phyloP scores from a whole-genome alignment of 2,113 vertebrate species.

The Oncorhynchus masou region DNA sequence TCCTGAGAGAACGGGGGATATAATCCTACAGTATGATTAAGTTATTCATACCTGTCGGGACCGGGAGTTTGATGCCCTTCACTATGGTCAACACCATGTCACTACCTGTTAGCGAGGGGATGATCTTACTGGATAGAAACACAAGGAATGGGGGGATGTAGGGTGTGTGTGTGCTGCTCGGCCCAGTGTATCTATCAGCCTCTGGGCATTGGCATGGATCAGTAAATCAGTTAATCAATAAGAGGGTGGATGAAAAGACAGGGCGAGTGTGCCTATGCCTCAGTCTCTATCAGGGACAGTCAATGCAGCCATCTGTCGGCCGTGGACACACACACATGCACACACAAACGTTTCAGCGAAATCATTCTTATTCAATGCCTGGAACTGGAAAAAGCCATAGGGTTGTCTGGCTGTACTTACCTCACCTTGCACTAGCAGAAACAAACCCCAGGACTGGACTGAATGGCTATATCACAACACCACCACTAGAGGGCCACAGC shows the following conservation, averaged over 20 bases:
- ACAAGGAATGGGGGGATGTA: background rate
- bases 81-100: conserved; percentile 82
- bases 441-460: too few relatives aligned
- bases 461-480: background rate
- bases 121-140: conserved; percentile 65
- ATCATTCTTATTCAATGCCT: background rate
- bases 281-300: background rate
- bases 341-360: background rate
- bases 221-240: background rate
- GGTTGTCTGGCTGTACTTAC: too few relatives aligned
- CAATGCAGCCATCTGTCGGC: background rate
- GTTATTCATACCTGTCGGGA: conserved; percentile 77
- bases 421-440: too few relatives aligned
- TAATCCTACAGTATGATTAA: too few relatives aligned
- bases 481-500: background rate
- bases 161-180: background rate
- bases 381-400: background rate
- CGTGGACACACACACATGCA: background rate
- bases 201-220: background rate
- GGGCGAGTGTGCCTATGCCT: background rate
- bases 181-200: background rate
- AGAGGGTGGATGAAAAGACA: background rate
- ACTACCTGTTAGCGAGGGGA: conserved; percentile 75
- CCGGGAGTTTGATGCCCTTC: conserved; percentile 80
- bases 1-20: conserved; percentile 60